These are phyloP conservation scores for Chelonia mydas DNA, from an alignment of 2,797 vertebrate species.

Conservation along the genomic window DNA sequence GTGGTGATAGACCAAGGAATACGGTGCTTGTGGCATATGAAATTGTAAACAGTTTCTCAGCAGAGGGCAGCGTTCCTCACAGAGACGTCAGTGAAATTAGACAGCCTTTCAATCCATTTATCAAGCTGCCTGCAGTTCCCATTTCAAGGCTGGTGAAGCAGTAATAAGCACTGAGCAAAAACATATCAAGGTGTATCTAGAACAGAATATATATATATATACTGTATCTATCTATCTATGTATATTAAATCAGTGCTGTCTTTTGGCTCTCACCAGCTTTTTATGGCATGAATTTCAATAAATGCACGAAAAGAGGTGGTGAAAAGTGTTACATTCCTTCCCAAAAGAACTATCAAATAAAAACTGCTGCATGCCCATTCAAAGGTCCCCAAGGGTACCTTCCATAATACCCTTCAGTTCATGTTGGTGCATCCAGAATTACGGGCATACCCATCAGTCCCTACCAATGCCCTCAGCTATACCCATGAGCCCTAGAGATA, in stretches of 20 bases:
- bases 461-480: not conserved
- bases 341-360: not conserved
- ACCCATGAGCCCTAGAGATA: not conserved
- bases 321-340: not conserved
- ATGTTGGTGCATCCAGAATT: not conserved
- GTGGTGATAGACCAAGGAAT: not conserved
- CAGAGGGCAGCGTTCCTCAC: not conserved
- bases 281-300: conserved; percentile 50
- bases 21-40: not conserved
- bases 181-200: not conserved
- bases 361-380: not conserved
- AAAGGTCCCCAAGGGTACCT: not conserved
- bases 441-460: not conserved
- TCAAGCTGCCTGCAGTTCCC: conserved; percentile 58
- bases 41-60: conserved; percentile 2
- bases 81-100: not conserved
- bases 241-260: not conserved
- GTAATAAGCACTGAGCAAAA: conserved; percentile 58
- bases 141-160: conserved; percentile 65
- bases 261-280: conserved; percentile 22
- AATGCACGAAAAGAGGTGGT: not conserved
- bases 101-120: conserved; percentile 60
- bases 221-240: not conserved
- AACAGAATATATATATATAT: no score
- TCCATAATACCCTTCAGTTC: not conserved